Evolutionary conservation across 1,140 invertebrate species (phyloP).

Genomic region (Phenacoccus solenopsis): DNA sequence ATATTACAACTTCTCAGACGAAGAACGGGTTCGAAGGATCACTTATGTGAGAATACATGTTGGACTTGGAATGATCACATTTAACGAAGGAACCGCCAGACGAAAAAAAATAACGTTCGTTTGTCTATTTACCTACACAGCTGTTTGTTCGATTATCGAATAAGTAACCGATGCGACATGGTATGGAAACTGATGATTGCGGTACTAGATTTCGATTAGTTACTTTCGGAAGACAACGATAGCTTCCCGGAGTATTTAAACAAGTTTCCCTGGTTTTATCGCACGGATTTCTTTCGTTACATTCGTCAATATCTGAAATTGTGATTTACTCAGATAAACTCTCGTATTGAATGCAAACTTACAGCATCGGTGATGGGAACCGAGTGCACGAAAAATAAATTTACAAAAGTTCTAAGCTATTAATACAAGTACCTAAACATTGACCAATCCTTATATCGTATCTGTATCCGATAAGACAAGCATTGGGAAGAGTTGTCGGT

Average conservation of each 20-base stretch:
- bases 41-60: too few species aligned
- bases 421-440: background rate
- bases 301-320: slow-evolving; percentile 20
- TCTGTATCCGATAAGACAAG: background rate
- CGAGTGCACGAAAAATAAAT: too few species aligned
- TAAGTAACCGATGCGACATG: background rate
- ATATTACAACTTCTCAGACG: too few species aligned
- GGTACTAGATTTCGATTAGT: background rate
- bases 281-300: slow-evolving; percentile 35
- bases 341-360: too few species aligned
- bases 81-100: too few species aligned
- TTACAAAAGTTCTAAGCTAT: too few species aligned
- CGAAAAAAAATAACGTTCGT: too few species aligned
- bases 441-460: background rate
- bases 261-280: slow-evolving; percentile 58
- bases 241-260: slow-evolving; percentile 78
- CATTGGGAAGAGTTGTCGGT: too few species aligned
- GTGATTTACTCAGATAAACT: too few species aligned
- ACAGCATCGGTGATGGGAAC: too few species aligned
- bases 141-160: background rate
- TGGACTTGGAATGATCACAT: too few species aligned
- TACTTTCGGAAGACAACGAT: slow-evolving; percentile 27
- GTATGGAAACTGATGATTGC: background rate
- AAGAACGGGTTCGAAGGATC: too few species aligned
- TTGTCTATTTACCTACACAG: background rate